Conservation (phyloP, 1,140 invertebrate genomes). For the Berghia stephanieae region DNA sequence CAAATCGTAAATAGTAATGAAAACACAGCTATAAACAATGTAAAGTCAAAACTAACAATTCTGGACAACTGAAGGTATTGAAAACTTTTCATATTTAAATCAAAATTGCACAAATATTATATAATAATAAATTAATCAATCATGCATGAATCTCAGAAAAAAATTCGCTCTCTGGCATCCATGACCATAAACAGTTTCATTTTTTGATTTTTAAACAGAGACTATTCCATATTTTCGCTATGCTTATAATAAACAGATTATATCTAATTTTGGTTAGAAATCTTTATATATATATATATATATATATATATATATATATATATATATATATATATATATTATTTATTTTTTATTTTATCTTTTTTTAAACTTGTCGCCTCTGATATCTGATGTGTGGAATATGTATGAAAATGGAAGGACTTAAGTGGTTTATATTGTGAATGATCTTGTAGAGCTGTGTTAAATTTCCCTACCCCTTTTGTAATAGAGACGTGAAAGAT, state of each 20-base stretch:
- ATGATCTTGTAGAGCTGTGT: too few species aligned
- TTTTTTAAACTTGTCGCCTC: too few species aligned
- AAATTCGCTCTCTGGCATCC: neutral
- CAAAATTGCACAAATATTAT: neutral
- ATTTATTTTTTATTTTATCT: too few species aligned
- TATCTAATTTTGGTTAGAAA: neutral
- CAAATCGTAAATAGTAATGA: neutral
- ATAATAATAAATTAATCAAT: neutral
- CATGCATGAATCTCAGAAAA: neutral
- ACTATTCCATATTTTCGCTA: neutral
- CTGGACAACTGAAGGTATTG: too few species aligned
- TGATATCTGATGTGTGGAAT: too few species aligned
- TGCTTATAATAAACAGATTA: neutral
- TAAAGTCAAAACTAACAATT: too few species aligned
- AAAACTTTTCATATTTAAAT: neutral
- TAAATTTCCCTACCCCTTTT: too few species aligned
- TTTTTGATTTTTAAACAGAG: neutral
- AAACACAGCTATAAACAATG: too few species aligned
- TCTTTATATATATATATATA: too few species aligned
- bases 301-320: neutral
- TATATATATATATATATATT: neutral
- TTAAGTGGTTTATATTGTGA: too few species aligned
- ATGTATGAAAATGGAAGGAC: too few species aligned
- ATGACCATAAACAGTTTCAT: neutral
- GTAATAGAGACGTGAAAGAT: too few species aligned